phyloP scores from a whole-genome alignment of 2,797 vertebrate species.

The Sebastes hubbsi region DNA sequence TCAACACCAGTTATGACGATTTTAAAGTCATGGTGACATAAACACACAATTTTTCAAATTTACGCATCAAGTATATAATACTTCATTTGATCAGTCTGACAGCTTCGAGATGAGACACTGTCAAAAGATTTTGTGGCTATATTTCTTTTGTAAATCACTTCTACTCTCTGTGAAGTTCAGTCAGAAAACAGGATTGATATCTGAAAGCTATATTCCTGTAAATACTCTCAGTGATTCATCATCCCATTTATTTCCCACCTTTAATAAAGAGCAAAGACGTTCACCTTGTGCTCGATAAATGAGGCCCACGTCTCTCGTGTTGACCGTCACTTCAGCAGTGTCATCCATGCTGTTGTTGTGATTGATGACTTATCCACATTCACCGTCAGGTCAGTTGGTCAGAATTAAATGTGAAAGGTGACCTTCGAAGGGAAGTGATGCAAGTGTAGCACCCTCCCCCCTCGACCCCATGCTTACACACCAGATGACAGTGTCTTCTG shows the following conservation, averaged over 20 bases:
- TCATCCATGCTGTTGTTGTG: conserved; percentile 56
- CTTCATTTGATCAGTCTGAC: conserved; percentile 18
- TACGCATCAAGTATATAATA: not conserved
- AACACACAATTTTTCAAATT: conserved; percentile 19
- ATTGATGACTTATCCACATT: conserved; percentile 69
- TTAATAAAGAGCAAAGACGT: conserved; percentile 41
- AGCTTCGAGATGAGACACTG: not conserved
- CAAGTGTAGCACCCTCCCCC: conserved; percentile 16
- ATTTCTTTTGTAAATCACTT: conserved; percentile 17
- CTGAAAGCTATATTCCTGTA: conserved; percentile 15
- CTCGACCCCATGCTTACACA: conserved; percentile 2
- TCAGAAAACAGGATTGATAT: conserved; percentile 24
- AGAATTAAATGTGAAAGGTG: conserved; percentile 74
- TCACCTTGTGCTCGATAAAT: conserved; percentile 62
- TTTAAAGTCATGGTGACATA: not conserved
- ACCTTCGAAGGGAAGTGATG: conserved; percentile 58
- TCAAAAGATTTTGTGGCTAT: not conserved
- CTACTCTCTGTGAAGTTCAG: conserved; percentile 1
- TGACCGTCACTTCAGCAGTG: conserved; percentile 54
- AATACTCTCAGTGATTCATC: conserved; percentile 35
- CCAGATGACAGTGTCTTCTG: conserved; percentile 10
- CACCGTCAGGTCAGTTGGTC: conserved; percentile 71
- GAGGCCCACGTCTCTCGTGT: conserved; percentile 55
- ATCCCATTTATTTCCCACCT: conserved; percentile 14
- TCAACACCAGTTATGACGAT: not conserved